Evolutionary conservation across 2,888 invertebrate species (phyloP).

Genomic region (Drosophila eohydei): DNA sequence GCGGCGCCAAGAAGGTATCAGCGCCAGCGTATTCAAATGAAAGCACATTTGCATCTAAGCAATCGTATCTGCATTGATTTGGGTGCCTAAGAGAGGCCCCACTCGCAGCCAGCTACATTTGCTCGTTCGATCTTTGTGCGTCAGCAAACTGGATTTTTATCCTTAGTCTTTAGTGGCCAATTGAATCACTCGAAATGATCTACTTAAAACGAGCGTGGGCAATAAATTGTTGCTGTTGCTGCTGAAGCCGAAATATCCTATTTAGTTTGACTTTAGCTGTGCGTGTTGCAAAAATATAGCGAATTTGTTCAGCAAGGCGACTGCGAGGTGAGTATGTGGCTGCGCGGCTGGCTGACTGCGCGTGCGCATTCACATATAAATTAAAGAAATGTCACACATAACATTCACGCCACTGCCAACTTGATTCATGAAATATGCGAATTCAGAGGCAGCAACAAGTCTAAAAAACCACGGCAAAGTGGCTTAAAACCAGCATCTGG

Average conservation of each 20-base stretch:
- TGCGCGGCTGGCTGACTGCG: conserved; percentile 39
- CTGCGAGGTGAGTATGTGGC: neutral
- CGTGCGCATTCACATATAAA: conserved; percentile 81
- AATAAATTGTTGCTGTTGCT: conserved; percentile 57
- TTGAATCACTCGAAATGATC: conserved; percentile 72
- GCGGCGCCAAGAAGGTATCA: conserved; percentile 68
- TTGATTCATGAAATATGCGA: conserved; percentile 78
- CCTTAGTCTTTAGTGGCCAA: conserved; percentile 26
- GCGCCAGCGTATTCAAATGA: conserved; percentile 52
- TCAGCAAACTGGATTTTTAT: conserved; percentile 27
- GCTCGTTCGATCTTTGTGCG: conserved; percentile 35
- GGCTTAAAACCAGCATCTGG: conserved; percentile 31
- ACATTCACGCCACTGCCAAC: conserved; percentile 65
- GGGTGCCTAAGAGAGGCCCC: conserved; percentile 19
- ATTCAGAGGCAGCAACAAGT: conserved; percentile 59
- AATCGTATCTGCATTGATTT: conserved; percentile 51
- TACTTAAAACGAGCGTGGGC: conserved; percentile 65
- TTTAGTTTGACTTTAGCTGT: conserved; percentile 63
- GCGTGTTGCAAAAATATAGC: conserved; percentile 50
- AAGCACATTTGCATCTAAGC: conserved; percentile 66
- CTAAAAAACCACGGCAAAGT: conserved; percentile 36
- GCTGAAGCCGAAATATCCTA: conserved; percentile 59
- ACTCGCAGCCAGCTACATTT: conserved; percentile 14
- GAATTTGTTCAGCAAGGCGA: conserved; percentile 11
- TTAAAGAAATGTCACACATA: conserved; percentile 76